Conservation (phyloP, 1,140 invertebrate species). For the Macrobrachium rosenbergii region DNA sequence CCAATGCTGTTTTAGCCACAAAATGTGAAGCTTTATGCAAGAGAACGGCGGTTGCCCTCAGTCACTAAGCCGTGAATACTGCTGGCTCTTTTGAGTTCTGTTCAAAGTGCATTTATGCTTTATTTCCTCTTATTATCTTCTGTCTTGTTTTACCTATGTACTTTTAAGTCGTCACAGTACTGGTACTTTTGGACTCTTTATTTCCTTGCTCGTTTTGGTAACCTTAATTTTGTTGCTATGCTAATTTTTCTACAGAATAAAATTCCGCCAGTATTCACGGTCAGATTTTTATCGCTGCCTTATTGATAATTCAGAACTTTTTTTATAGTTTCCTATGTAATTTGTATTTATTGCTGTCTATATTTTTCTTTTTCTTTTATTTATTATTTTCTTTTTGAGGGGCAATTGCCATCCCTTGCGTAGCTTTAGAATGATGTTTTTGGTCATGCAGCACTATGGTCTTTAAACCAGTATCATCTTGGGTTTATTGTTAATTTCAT, state of each 20-base stretch:
- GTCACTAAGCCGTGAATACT: background rate
- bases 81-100: background rate
- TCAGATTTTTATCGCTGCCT: too few relatives aligned
- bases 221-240: too few relatives aligned
- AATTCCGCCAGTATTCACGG: too few relatives aligned
- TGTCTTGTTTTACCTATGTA: too few relatives aligned
- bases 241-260: too few relatives aligned
- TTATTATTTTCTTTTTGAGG: background rate
- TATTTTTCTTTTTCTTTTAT: background rate
- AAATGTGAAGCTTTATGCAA: conserved; percentile 43
- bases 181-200: too few relatives aligned
- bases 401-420: background rate
- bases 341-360: background rate
- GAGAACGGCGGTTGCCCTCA: background rate
- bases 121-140: background rate
- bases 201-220: too few relatives aligned
- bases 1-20: conserved; percentile 53
- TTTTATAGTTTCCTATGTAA: too few relatives aligned
- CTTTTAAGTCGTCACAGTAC: too few relatives aligned
- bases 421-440: conserved; percentile 53
- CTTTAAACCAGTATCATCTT: conserved; percentile 55
- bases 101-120: background rate
- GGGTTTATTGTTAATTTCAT: conserved; percentile 59
- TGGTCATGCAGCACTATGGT: conserved; percentile 58
- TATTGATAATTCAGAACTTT: too few relatives aligned